A percentile compares a stretch with the other conserved stretches of the same genome.
phyloP scores from a whole-genome alignment of 23 tunicate species.

The Halocynthia roretzi region DNA sequence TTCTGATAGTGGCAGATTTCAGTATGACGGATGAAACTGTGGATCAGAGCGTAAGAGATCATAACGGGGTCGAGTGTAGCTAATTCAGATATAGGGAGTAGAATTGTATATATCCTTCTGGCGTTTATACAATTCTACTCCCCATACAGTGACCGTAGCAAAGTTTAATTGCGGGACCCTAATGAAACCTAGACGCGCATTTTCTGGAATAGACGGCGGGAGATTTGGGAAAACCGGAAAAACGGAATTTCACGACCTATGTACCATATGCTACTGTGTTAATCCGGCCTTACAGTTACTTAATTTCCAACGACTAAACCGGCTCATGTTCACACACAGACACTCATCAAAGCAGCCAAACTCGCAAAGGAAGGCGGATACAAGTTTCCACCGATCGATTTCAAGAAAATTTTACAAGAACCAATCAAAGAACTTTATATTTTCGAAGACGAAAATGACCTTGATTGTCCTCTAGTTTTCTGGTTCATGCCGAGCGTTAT shows the following conservation, averaged over 20 bases:
- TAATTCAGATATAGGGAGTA: no score
- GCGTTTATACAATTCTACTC: no score
- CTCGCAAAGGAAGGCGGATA: conserved; percentile 2
- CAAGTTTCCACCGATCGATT: background rate
- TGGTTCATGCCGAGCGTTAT: conserved; percentile 1
- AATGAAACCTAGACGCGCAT: no score
- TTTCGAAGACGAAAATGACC: conserved; percentile 4
- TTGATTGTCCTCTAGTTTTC: conserved; percentile 15
- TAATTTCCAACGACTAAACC: background rate
- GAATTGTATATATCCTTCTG: no score
- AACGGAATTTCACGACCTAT: no score
- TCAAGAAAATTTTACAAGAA: conserved; percentile 10
- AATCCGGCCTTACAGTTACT: background rate
- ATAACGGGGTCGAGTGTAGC: no score
- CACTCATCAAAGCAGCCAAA: background rate
- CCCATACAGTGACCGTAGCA: no score
- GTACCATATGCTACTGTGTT: no score
- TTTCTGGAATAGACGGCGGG: no score
- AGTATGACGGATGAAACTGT: background rate
- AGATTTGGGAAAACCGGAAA: no score
- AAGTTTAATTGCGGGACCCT: no score
- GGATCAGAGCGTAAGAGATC: background rate
- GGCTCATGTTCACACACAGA: background rate
- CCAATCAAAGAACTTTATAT: conserved; percentile 18
- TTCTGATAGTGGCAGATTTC: conserved; percentile 14